Evolutionary conservation across 2,797 vertebrate genomes (phyloP), one percentile per base, ranked within the genome.

Genomic region (Synanceia verrucosa): DNA sequence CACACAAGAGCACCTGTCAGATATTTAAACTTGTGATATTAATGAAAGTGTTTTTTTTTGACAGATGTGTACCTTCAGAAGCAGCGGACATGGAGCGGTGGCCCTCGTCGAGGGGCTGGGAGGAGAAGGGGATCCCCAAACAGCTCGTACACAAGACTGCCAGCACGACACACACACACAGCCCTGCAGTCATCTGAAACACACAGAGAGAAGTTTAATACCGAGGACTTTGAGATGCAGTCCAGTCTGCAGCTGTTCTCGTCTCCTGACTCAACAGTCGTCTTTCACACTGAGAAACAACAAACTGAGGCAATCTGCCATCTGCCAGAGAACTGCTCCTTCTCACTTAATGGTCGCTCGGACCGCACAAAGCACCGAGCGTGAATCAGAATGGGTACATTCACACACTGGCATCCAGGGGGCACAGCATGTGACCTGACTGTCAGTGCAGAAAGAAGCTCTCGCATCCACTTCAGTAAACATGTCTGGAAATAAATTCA

Each of bases 81-180:
- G 87, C 39, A 75, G 85, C 70, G 23, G 83, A 1, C 36, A 82
- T 55, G 78, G 83, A 79, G 1, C 92, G 86, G 2, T 81, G 90
- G 9, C 83, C 92, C 52, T 81, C 88, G 3, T 87, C 78, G 4
- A 71, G 88, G 0, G 78, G 88, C 2, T 85, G 90, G 37, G 86
- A 86, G 24, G 92, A 79, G 73, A 88, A 81, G 0, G 94, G 95
- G 86, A 96, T 95, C 55, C 95, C 95, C 5, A 95, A 80, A 69
- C 94, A 95, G 89, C 94, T 95, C 0, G 58, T 88, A 0, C 94
- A 96, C 80, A 99, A 91, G 63, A 95, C 92, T 2, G 92, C 95
- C 60, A 98, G 90, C 88, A 98, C 37, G 70, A 96, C 79, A 36
- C 95, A 97, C 88, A 97, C 83, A 82, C 95, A 94, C 58, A 96